Conservation (phyloP, 2,888 invertebrate species). For the Prenolepis imparis region DNA sequence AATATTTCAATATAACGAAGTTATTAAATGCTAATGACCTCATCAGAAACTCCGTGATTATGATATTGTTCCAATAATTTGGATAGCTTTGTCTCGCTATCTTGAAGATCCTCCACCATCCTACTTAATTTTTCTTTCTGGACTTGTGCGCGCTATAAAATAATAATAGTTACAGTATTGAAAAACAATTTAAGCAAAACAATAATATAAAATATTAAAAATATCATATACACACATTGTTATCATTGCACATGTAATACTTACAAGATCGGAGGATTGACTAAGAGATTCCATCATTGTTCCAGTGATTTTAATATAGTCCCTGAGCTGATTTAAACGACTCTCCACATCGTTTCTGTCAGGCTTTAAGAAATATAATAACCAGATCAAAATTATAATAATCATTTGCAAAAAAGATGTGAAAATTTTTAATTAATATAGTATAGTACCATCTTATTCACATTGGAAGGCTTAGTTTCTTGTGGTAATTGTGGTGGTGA, state of each 20-base stretch:
- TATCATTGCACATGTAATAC: conserved; percentile 64
- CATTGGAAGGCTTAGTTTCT: conserved; percentile 80
- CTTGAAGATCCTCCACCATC: conserved; percentile 90
- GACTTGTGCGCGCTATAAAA: conserved; percentile 81
- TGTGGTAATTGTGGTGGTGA: conserved; percentile 78
- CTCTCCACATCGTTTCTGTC: conserved; percentile 91
- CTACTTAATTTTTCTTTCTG: conserved; percentile 89
- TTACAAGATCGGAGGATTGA: conserved; percentile 91
- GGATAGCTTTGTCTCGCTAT: conserved; percentile 90
- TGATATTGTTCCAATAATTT: conserved; percentile 87
- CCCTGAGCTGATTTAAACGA: conserved; percentile 90
- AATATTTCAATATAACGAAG: background rate
- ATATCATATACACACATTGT: background rate
- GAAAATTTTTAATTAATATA: background rate
- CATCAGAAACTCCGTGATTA: conserved; percentile 77
- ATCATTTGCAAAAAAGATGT: background rate
- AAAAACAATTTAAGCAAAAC: conserved; percentile 27
- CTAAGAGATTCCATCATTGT: conserved; percentile 91
- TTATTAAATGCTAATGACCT: conserved; percentile 77
- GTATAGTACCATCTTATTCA: conserved; percentile 80
- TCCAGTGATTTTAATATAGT: conserved; percentile 91
- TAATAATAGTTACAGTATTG: conserved; percentile 39
- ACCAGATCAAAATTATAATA: conserved; percentile 16
- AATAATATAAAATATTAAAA: conserved; percentile 40
- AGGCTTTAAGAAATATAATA: conserved; percentile 83